Percentiles rank a stretch among this genome's conserved stretches.
These are phyloP conservation scores for Podarcis siculus DNA, from an alignment of 2,797 vertebrate species.

Conservation along the genomic window DNA sequence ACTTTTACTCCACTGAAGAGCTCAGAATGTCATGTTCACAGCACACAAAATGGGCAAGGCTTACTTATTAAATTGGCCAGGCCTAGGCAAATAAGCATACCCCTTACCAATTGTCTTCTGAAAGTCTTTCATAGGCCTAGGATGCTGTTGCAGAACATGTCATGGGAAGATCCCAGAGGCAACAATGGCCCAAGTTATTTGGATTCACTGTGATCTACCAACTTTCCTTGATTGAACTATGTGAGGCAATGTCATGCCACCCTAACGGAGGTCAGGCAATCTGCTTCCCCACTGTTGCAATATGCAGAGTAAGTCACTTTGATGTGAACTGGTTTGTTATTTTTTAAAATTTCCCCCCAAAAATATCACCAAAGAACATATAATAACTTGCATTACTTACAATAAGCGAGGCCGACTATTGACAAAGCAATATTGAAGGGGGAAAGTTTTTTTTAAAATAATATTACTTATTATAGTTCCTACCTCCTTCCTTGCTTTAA, in stretches of 20 bases:
- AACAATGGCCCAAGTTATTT: not conserved
- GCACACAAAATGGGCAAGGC: not conserved
- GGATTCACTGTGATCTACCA: not conserved
- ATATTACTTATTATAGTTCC: not conserved
- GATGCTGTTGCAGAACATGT: not conserved
- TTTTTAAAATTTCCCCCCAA: not conserved
- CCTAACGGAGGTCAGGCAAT: not conserved
- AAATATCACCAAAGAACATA: not conserved
- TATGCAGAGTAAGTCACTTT: not conserved
- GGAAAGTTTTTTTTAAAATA: fast-evolving
- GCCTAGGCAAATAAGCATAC: not conserved
- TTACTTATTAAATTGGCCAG: not conserved
- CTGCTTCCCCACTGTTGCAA: not conserved
- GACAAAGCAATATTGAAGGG: not conserved
- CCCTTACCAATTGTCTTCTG: not conserved
- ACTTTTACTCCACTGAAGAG: not conserved
- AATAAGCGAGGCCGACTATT: not conserved
- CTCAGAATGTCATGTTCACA: not conserved
- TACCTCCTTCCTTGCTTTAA: constrained; percentile 39
- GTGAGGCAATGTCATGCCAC: not conserved
- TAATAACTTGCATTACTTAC: not conserved
- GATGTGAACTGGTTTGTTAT: not conserved
- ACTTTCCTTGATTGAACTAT: not conserved
- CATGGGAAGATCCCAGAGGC: not conserved
- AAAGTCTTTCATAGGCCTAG: not conserved